Conservation (phyloP, 2,113 vertebrate genomes). For the Campylorhamphus procurvoides region DNA sequence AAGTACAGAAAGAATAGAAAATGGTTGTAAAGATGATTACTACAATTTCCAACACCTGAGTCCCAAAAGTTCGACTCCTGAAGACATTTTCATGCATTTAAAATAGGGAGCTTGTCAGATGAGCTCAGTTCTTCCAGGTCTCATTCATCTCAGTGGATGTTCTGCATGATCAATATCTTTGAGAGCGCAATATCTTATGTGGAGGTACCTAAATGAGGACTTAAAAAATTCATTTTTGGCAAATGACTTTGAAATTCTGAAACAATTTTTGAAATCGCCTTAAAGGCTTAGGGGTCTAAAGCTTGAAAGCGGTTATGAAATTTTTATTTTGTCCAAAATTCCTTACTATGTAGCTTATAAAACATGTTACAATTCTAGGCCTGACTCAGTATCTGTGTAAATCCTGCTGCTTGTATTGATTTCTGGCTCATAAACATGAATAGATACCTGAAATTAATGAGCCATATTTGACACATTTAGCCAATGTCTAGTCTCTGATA, state of each 20-base stretch:
- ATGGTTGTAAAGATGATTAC: not conserved
- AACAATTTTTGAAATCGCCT: not conserved
- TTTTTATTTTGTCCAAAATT: slow-evolving; percentile 22
- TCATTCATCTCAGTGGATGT: not conserved
- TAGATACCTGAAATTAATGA: slow-evolving; percentile 40
- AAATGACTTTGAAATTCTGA: slow-evolving; percentile 33
- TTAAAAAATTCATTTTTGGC: slow-evolving; percentile 35
- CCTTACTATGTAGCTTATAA: not conserved
- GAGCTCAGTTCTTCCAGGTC: not conserved
- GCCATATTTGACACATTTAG: not conserved
- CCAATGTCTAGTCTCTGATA: not conserved
- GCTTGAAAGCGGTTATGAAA: slow-evolving; percentile 6
- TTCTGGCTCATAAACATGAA: slow-evolving; percentile 34
- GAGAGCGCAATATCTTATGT: not conserved
- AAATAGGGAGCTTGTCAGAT: not conserved
- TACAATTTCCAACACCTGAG: not conserved
- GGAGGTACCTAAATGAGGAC: not conserved
- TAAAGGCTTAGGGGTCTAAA: not conserved
- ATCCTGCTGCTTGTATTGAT: not conserved
- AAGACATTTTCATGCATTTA: slow-evolving; percentile 1
- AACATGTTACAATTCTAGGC: not conserved
- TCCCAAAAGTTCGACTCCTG: not conserved
- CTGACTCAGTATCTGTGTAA: not conserved
- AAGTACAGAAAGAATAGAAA: not conserved
- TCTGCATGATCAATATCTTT: not conserved